These are phyloP conservation scores for Cheilinus undulatus DNA, from an alignment of 2,113 vertebrate genomes.

Conservation along the genomic window DNA sequence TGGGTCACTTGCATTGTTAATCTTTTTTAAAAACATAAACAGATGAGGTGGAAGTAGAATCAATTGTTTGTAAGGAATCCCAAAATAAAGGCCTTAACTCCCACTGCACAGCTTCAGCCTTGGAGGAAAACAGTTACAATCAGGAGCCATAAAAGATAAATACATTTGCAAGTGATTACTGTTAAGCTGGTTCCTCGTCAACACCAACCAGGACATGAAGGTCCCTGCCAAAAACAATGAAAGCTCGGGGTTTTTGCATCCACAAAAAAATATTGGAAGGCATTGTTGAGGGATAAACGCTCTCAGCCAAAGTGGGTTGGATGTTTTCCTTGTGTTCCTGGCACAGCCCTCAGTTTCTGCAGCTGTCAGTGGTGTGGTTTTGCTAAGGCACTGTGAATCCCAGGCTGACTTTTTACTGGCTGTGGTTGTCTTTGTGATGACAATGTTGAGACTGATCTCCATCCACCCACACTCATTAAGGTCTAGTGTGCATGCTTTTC, in stretches of 20 bases:
- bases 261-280: constrained; percentile 78
- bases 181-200: constrained; percentile 73
- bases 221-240: constrained; percentile 78
- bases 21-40: constrained; percentile 46
- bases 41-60: constrained; percentile 33
- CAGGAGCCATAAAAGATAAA: constrained; percentile 75
- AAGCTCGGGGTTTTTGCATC: constrained; percentile 73
- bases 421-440: constrained; percentile 64
- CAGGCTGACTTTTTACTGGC: constrained; percentile 61
- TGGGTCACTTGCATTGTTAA: constrained; percentile 44
- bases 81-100: constrained; percentile 51
- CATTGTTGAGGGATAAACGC: constrained; percentile 79
- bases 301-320: constrained; percentile 77
- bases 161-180: constrained; percentile 73
- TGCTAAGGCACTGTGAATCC: constrained; percentile 61
- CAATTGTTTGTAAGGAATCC: constrained; percentile 42
- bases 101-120: constrained; percentile 36
- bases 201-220: constrained; percentile 65
- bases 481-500: constrained; percentile 9
- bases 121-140: constrained; percentile 61
- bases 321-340: constrained; percentile 74
- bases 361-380: constrained; percentile 75
- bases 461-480: constrained; percentile 50
- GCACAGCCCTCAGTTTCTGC: constrained; percentile 66
- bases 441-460: constrained; percentile 63